phyloP scores from a whole-genome alignment of 2,888 invertebrate species.

The Drosophila greeni region DNA sequence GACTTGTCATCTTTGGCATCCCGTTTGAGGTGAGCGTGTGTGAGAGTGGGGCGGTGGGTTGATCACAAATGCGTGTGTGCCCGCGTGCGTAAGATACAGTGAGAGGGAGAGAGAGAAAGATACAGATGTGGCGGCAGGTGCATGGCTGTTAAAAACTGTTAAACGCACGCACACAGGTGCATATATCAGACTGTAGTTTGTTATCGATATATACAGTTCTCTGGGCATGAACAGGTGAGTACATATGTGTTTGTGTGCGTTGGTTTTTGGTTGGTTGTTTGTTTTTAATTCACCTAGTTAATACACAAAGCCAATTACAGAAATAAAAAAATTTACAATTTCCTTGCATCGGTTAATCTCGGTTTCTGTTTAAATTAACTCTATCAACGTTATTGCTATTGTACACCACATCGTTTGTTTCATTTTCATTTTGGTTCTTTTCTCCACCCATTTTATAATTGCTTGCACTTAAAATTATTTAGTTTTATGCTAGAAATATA shows the following conservation, averaged over 20 bases:
- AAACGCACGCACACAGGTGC: slow-evolving; percentile 37
- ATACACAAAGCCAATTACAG: slow-evolving; percentile 62
- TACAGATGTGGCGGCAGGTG: slow-evolving; percentile 33
- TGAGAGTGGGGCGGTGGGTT: slow-evolving; percentile 18
- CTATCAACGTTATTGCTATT: slow-evolving; percentile 42
- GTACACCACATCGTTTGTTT: slow-evolving; percentile 39
- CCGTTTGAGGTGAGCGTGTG: not conserved
- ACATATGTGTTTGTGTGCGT: slow-evolving; percentile 15
- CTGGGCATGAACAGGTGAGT: slow-evolving; percentile 29
- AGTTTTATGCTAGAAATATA: slow-evolving; percentile 63
- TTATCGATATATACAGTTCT: slow-evolving; percentile 33
- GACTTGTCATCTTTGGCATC: slow-evolving; percentile 4
- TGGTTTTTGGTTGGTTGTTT: slow-evolving; percentile 15
- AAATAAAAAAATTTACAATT: slow-evolving; percentile 45
- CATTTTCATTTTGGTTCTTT: slow-evolving; percentile 46
- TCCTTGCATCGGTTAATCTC: slow-evolving; percentile 30
- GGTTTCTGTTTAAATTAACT: slow-evolving; percentile 47
- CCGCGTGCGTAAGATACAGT: slow-evolving; percentile 27
- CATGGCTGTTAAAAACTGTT: slow-evolving; percentile 36
- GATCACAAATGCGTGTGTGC: slow-evolving; percentile 33
- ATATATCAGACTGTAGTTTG: slow-evolving; percentile 29
- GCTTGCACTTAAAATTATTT: slow-evolving; percentile 64
- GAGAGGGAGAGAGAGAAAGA: slow-evolving; percentile 1
- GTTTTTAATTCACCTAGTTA: slow-evolving; percentile 30
- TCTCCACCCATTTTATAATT: slow-evolving; percentile 79